Percentiles rank a stretch among this genome's conserved stretches.
Evolutionary conservation across 1,140 invertebrate genomes (phyloP).

Genomic region (Helicoverpa zea): DNA sequence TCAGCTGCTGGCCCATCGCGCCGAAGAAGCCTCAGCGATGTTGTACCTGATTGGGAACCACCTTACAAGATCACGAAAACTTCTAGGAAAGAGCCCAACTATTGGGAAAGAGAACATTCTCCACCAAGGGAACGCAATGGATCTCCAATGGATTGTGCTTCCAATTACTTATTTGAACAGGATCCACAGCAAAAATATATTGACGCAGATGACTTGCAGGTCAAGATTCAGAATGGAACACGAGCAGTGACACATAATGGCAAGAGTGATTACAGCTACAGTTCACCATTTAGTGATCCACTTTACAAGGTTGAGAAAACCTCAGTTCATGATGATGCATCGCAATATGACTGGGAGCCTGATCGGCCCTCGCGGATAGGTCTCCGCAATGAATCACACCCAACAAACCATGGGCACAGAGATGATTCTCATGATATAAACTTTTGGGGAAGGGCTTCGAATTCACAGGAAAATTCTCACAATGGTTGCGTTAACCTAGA

Average conservation of each 20-base stretch:
- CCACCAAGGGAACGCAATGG: not conserved
- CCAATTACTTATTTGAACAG: not conserved
- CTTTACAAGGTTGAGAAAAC: not conserved
- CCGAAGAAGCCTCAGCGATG: not conserved
- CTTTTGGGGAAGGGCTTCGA: too few relatives aligned
- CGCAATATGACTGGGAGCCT: not conserved
- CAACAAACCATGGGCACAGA: too few relatives aligned
- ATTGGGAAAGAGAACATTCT: not conserved
- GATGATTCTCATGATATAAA: too few relatives aligned
- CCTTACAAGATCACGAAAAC: not conserved
- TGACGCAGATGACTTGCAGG: not conserved
- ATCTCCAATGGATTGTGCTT: not conserved
- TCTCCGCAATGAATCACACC: not conserved
- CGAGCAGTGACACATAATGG: not conserved
- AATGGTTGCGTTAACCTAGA: too few relatives aligned
- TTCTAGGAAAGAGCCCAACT: not conserved
- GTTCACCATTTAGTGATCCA: not conserved
- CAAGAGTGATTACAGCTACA: not conserved
- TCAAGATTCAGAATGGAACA: not conserved
- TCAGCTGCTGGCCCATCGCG: not conserved
- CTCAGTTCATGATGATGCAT: not conserved
- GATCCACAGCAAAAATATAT: not conserved
- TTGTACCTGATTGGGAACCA: not conserved
- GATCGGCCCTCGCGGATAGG: not conserved
- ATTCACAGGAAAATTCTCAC: too few relatives aligned